Evolutionary conservation across 2,797 vertebrate genomes (phyloP), one percentile per base, ranked within the genome.

Genomic region (Coregonus suidteri): DNA sequence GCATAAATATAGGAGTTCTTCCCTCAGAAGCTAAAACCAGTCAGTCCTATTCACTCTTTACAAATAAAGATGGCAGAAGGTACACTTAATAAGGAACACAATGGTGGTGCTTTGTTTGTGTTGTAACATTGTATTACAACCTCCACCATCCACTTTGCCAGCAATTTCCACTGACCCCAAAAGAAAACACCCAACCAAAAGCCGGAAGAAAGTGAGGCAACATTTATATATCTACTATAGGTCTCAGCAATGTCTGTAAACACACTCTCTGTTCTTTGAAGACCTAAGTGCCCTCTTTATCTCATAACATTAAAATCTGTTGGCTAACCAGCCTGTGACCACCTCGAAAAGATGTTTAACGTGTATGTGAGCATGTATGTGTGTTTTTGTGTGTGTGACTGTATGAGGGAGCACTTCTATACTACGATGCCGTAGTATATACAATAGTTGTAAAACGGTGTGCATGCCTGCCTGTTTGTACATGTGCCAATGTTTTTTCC

Each of bases 1-100:
- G 87, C 90, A 91, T 92, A 92, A 92, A 93, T 91, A 93, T 90
- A 91, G 89, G 84, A 89, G 77, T 80, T 84, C 83, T 54, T 9
- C 35, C 62, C 79, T 71, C 69, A 82, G 87, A 86, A 83, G 88
- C 84, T 86, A 85, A 89, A 81, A 66, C 79, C 80, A 84, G 82
- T 65, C 82, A 52, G 75, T 51, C 73, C 79, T 1, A 7, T 47
- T 47, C 73, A 66, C 18, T 30, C 52, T 74, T 37, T 47, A 78
- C 78, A 41, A 20, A 56, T 20, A 69, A 30, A 74, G 71, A 62
- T 77, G 64, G 80, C 30, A 80, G 52, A 3, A 30, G 47, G 3
- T 71, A 59, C 77, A 80, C 3, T 31, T 54, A 75, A 65, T 70
- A 15, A 64, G 73, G 41, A 41, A 41, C 64, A 77, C 30, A 77